These are phyloP conservation scores for Macroglossus sobrinus DNA, from an alignment of 2,113 vertebrate species.

Conservation along the genomic window DNA sequence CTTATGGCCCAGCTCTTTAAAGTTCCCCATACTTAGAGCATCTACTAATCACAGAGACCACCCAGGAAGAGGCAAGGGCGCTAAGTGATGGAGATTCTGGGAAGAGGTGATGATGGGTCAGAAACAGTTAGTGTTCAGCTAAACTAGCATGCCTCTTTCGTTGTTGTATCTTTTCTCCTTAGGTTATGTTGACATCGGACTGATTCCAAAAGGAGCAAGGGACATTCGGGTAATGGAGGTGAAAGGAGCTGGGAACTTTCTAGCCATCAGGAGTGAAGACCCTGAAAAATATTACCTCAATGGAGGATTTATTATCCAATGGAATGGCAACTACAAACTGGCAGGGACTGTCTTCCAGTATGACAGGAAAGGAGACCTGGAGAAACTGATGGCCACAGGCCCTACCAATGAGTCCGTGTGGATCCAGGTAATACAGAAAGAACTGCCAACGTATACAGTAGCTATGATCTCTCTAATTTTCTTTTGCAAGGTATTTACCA, in stretches of 20 bases:
- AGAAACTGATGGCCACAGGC: constrained; percentile 94
- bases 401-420: constrained; percentile 93
- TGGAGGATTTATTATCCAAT: constrained; percentile 97
- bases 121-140: neutral
- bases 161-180: constrained; percentile 31
- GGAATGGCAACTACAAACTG: constrained; percentile 96
- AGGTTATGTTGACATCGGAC: constrained; percentile 95
- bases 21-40: neutral
- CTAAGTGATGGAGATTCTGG: too few species aligned
- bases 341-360: constrained; percentile 94
- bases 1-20: neutral
- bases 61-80: neutral
- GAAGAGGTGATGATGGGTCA: too few species aligned
- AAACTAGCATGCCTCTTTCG: neutral
- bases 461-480: neutral
- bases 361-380: constrained; percentile 92
- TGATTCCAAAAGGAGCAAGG: constrained; percentile 95
- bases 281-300: constrained; percentile 95
- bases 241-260: constrained; percentile 94
- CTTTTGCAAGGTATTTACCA: neutral
- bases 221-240: constrained; percentile 93
- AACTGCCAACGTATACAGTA: rapidly evolving
- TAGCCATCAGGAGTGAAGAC: constrained; percentile 89
- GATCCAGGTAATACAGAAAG: constrained; percentile 88
- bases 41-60: neutral